A percentile compares a stretch with the other conserved stretches of the same genome.
phyloP scores from a whole-genome alignment of 2,888 invertebrate species.

The Plusia festucae region DNA sequence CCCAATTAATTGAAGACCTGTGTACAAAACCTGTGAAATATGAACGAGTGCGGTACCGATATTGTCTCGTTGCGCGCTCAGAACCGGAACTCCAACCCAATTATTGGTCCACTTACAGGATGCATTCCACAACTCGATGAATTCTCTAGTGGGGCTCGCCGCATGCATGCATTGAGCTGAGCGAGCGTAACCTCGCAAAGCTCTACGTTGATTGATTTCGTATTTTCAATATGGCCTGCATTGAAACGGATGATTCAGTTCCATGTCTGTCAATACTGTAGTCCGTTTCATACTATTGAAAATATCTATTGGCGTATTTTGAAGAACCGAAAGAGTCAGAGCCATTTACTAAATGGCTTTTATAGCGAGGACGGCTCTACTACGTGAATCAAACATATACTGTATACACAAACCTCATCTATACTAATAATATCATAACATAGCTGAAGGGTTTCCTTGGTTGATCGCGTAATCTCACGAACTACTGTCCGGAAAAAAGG shows the following conservation, averaged over 20 bases:
- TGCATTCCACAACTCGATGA: slow-evolving; percentile 72
- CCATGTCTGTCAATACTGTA: slow-evolving; percentile 24
- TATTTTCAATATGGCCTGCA: slow-evolving; percentile 43
- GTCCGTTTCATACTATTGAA: background rate
- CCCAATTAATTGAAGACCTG: slow-evolving; percentile 26
- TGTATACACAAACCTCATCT: too few species aligned
- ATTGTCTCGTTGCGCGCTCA: slow-evolving; percentile 45
- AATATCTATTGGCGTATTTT: background rate
- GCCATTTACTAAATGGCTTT: background rate
- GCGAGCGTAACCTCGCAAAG: slow-evolving; percentile 40
- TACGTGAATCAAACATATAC: too few species aligned
- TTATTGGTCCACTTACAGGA: slow-evolving; percentile 73
- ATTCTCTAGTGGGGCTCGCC: slow-evolving; percentile 62
- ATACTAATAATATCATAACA: too few species aligned
- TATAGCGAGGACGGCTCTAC: background rate
- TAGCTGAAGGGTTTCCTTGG: too few species aligned
- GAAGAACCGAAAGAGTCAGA: background rate
- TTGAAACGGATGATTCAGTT: slow-evolving; percentile 29
- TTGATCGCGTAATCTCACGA: too few species aligned
- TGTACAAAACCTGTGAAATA: slow-evolving; percentile 29
- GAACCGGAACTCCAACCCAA: slow-evolving; percentile 66
- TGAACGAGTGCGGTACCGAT: slow-evolving; percentile 50
- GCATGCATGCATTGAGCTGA: slow-evolving; percentile 41
- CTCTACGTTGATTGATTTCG: slow-evolving; percentile 50
- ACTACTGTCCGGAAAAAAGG: too few species aligned